phyloP scores from a whole-genome alignment of 2,888 invertebrate genomes.

The Lasioglossum oenotherae region DNA sequence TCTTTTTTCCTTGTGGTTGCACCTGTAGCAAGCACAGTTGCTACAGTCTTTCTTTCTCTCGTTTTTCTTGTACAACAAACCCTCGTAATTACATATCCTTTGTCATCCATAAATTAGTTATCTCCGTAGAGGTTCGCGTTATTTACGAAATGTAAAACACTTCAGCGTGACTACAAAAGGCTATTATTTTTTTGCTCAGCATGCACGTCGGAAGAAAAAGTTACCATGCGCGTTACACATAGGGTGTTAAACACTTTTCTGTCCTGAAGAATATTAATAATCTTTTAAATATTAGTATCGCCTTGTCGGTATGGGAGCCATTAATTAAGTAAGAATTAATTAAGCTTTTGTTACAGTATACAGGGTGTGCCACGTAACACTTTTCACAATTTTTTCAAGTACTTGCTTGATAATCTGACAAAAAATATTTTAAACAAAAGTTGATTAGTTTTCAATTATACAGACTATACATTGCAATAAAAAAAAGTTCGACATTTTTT shows the following conservation, averaged over 20 bases:
- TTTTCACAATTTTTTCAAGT: no score
- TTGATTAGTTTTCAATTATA: no score
- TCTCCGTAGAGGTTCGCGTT: background rate
- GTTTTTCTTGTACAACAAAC: background rate
- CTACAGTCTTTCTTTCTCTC: background rate
- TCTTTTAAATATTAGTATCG: background rate
- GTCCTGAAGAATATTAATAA: background rate
- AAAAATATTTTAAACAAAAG: no score
- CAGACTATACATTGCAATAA: no score
- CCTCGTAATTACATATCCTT: background rate
- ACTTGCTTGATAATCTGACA: no score
- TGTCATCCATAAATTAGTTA: conserved; percentile 19
- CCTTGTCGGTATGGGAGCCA: background rate
- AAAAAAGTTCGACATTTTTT: no score
- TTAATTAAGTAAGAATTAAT: background rate
- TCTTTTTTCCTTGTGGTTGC: conserved; percentile 2
- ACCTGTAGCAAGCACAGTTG: background rate
- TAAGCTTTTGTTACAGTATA: no score
- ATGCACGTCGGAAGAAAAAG: background rate
- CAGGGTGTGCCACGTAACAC: no score
- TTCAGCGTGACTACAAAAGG: background rate
- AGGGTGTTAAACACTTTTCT: conserved; percentile 20
- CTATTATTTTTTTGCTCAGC: background rate
- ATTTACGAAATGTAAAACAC: background rate
- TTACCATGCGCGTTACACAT: conserved; percentile 24